Percentiles rank a stretch among this genome's conserved stretches.
Conservation (phyloP, 2,888 invertebrate species). For the Pachycephus smyrnensis region DNA sequence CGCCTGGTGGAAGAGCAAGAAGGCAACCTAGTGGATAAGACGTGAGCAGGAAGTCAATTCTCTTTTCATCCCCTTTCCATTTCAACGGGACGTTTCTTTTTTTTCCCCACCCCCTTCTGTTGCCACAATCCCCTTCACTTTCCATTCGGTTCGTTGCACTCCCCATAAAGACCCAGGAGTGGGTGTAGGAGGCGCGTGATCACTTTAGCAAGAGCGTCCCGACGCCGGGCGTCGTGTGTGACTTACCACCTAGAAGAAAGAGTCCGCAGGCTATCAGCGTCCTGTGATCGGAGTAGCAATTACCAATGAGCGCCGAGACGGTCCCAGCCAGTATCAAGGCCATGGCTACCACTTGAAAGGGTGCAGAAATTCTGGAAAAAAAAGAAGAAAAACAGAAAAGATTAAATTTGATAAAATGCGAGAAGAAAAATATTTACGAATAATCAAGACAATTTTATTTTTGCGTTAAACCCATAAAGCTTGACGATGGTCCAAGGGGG, state of each 20-base stretch:
- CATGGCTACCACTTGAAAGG: conserved; percentile 71
- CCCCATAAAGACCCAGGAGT: background rate
- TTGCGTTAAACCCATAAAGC: background rate
- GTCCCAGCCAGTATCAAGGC: conserved; percentile 69
- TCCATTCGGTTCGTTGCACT: background rate
- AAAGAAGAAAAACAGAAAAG: conserved; percentile 24
- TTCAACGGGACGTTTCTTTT: background rate
- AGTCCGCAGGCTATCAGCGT: conserved; percentile 73
- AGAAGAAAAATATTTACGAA: background rate
- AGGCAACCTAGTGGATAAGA: background rate
- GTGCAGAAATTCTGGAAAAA: conserved; percentile 71
- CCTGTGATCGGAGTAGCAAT: conserved; percentile 73
- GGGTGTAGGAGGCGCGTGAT: background rate
- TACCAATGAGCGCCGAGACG: conserved; percentile 72
- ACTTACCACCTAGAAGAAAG: conserved; percentile 73
- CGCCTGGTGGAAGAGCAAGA: background rate
- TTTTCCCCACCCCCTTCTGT: background rate
- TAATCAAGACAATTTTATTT: background rate
- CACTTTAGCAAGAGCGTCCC: background rate
- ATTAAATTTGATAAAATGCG: background rate
- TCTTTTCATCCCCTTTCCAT: background rate
- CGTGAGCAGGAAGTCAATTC: background rate
- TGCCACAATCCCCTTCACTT: background rate
- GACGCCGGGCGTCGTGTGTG: background rate
- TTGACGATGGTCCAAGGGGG: background rate